Conservation (phyloP, 2,113 vertebrate genomes). For the Myrmecobius fasciatus region DNA sequence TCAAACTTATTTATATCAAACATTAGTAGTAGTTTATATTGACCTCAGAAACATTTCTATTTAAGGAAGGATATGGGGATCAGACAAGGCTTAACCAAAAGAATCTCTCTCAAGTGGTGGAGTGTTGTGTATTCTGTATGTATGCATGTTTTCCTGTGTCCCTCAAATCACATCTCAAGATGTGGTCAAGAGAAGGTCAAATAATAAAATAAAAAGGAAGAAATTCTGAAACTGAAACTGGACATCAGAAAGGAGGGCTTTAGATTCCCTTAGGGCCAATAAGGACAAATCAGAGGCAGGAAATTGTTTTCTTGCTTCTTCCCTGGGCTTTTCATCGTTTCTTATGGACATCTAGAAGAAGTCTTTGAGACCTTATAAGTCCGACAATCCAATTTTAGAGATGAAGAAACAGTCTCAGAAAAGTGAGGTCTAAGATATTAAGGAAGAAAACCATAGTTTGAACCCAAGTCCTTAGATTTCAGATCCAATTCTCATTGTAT, state of each 20-base stretch:
- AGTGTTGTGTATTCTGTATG: too few species aligned
- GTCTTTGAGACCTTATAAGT: too few species aligned
- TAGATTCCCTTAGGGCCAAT: too few species aligned
- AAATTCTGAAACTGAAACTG: neutral
- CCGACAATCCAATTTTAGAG: too few species aligned
- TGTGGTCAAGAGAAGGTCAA: neutral
- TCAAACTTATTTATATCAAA: neutral
- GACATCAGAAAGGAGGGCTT: neutral
- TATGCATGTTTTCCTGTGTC: too few species aligned
- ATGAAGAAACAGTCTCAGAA: too few species aligned
- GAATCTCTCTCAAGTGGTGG: too few species aligned
- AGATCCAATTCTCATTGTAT: neutral
- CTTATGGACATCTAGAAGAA: too few species aligned
- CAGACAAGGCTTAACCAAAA: neutral
- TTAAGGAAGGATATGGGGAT: neutral
- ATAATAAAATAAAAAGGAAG: neutral
- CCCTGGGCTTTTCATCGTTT: too few species aligned
- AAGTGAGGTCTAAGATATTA: neutral
- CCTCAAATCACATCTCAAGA: neutral
- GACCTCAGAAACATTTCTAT: neutral
- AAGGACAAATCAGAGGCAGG: neutral
- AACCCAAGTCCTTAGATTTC: neutral
- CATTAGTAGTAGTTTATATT: neutral
- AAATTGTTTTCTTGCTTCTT: too few species aligned
- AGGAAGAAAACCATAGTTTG: neutral